phyloP scores from a whole-genome alignment of 2,113 vertebrate genomes.

The Vulpes ferrilata region DNA sequence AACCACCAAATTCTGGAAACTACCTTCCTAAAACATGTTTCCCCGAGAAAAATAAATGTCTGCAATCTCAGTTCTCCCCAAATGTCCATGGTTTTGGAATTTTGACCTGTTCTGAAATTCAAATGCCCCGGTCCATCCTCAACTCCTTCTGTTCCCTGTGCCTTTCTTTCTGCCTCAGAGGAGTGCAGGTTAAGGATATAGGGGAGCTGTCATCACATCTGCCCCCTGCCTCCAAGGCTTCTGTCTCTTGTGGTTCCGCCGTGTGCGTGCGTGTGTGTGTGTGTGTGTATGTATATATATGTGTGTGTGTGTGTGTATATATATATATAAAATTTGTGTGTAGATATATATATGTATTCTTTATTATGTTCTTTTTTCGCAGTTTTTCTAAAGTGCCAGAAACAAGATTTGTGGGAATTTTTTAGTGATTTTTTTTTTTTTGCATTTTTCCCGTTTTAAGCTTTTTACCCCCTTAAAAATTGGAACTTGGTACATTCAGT shows the following conservation, averaged over 20 bases:
- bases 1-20: slow-evolving; percentile 69
- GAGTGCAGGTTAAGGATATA: slow-evolving; percentile 25
- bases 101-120: slow-evolving; percentile 74
- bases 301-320: background rate
- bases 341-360: slow-evolving; percentile 83
- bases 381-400: slow-evolving; percentile 83
- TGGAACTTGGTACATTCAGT: slow-evolving; percentile 87
- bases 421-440: slow-evolving; percentile 75
- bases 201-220: background rate
- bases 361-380: slow-evolving; percentile 77
- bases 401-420: slow-evolving; percentile 79
- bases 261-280: background rate
- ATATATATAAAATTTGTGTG: slow-evolving; percentile 80
- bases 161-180: slow-evolving; percentile 58
- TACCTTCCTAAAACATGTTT: slow-evolving; percentile 72
- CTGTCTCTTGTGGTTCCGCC: slow-evolving; percentile 81
- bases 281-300: slow-evolving; percentile 65
- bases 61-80: slow-evolving; percentile 72
- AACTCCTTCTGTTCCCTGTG: slow-evolving; percentile 51
- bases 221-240: slow-evolving; percentile 70
- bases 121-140: slow-evolving; percentile 48
- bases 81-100: slow-evolving; percentile 68
- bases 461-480: slow-evolving; percentile 77
- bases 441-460: slow-evolving; percentile 73
- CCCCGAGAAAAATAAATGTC: slow-evolving; percentile 35